Percentiles rank a stretch among this genome's conserved stretches.
Evolutionary conservation across 2,113 vertebrate genomes (phyloP).

Genomic region (Vulpes vulpes): DNA sequence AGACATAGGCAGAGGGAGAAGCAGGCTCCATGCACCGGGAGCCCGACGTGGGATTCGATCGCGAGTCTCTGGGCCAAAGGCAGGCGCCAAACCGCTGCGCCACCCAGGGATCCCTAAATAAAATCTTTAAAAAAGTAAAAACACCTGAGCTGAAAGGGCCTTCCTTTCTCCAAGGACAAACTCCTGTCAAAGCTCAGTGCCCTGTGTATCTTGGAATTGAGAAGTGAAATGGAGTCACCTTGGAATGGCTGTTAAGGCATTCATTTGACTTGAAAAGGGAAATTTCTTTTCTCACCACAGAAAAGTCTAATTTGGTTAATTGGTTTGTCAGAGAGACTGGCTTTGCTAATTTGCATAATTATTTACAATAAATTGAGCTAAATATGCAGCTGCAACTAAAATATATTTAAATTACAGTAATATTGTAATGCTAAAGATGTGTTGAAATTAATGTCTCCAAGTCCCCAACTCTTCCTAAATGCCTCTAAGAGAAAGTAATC

Average conservation of each 20-base stretch:
- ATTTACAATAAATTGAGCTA: constrained; percentile 1
- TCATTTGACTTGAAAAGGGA: constrained; percentile 47
- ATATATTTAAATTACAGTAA: constrained; percentile 30
- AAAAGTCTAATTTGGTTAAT: constrained; percentile 13
- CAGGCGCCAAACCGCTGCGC: no score
- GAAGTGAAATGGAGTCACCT: neutral
- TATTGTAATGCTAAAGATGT: constrained; percentile 47
- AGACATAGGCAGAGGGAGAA: no score
- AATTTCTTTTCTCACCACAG: constrained; percentile 24
- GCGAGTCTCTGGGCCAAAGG: no score
- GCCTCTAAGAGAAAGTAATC: constrained; percentile 14
- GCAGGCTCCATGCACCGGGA: no score
- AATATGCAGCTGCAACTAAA: constrained; percentile 42
- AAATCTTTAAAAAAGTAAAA: neutral
- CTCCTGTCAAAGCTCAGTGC: neutral
- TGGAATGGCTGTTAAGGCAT: neutral
- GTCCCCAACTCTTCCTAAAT: constrained; percentile 2
- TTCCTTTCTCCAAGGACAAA: neutral
- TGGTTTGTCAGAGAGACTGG: neutral
- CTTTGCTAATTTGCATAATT: constrained; percentile 38
- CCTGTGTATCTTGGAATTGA: neutral
- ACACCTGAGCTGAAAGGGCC: neutral
- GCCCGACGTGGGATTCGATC: no score
- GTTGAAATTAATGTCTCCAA: constrained; percentile 30
- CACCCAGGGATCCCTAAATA: no score